phyloP scores from a whole-genome alignment of 2,113 vertebrate species.

The Saccopteryx leptura region DNA sequence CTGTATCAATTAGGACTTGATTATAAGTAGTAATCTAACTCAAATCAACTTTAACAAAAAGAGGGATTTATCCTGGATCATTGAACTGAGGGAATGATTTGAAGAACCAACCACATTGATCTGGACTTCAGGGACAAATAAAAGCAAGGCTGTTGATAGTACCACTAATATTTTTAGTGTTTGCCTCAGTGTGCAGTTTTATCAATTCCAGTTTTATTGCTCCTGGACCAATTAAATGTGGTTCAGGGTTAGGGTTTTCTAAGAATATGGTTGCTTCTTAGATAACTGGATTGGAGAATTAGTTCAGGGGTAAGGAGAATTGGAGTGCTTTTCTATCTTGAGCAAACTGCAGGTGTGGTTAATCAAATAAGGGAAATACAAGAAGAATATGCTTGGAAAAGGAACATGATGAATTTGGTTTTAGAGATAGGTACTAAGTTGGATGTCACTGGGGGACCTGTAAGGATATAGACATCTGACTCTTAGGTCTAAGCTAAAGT shows the following conservation, averaged over 20 bases:
- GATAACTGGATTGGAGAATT: conserved; percentile 48
- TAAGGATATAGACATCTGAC: neutral
- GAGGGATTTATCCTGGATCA: neutral
- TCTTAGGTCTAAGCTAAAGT: conserved; percentile 34
- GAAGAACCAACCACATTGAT: conserved; percentile 5
- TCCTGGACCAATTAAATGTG: conserved; percentile 48
- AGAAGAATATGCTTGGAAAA: neutral
- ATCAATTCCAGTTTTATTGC: neutral
- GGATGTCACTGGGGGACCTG: neutral
- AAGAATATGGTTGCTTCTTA: conserved; percentile 42
- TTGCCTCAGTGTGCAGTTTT: conserved; percentile 29
- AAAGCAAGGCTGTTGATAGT: neutral
- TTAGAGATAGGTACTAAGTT: conserved; percentile 6
- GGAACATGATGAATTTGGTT: conserved; percentile 3
- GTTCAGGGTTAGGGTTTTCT: neutral
- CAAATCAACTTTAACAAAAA: conserved; percentile 27
- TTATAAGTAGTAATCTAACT: conserved; percentile 46
- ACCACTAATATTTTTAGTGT: conserved; percentile 46
- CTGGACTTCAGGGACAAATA: conserved; percentile 25
- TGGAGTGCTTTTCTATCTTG: neutral
- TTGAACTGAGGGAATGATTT: neutral
- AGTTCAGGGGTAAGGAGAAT: conserved; percentile 13
- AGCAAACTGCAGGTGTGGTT: conserved; percentile 50
- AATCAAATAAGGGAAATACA: neutral
- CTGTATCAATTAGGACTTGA: conserved; percentile 12